These are phyloP conservation scores for Prunella himalayana DNA, from an alignment of 2,113 vertebrate species.

Conservation along the genomic window DNA sequence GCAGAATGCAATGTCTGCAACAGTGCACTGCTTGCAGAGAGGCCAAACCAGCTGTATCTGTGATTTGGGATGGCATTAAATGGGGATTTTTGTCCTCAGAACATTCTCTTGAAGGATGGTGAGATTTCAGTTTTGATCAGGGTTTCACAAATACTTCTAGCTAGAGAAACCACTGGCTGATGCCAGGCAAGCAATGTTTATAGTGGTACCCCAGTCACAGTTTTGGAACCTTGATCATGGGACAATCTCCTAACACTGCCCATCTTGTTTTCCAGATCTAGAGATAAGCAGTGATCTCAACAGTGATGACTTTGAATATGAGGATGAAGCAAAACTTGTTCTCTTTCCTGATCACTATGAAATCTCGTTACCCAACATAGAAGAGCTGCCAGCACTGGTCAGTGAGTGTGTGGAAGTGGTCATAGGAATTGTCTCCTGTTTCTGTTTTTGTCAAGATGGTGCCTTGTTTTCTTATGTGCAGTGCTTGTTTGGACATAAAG, in stretches of 20 bases:
- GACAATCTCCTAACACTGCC: neutral
- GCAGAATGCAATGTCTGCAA: neutral
- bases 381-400: constrained; percentile 97
- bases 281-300: constrained; percentile 91
- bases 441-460: neutral
- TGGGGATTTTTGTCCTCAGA: neutral
- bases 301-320: constrained; percentile 92
- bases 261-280: constrained; percentile 83
- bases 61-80: neutral
- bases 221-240: neutral
- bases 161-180: neutral
- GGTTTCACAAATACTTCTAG: neutral
- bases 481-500: neutral
- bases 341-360: constrained; percentile 99
- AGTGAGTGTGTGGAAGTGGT: constrained; percentile 75
- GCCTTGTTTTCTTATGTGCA: neutral
- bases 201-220: neutral
- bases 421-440: neutral
- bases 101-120: neutral
- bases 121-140: neutral
- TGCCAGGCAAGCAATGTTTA: neutral
- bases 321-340: constrained; percentile 96
- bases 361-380: constrained; percentile 97
- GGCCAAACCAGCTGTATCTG: neutral
- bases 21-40: neutral